Percentiles rank a stretch among this genome's conserved stretches.
Evolutionary conservation across 2,113 vertebrate genomes (phyloP).

Genomic region (Salvelinus fontinalis): DNA sequence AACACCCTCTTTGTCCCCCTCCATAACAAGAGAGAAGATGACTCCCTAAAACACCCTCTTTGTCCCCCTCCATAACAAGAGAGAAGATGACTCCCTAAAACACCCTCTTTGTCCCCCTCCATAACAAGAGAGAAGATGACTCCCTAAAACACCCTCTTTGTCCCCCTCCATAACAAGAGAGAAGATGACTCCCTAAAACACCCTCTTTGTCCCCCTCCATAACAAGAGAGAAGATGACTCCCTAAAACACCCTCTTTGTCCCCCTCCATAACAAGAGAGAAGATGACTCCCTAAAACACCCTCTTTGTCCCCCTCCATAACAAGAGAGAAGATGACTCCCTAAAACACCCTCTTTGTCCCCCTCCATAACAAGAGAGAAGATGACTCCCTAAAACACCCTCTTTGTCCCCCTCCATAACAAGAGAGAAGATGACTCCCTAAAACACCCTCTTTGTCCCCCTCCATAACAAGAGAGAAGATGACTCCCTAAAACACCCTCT

Average conservation of each 20-base stretch:
- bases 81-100: constrained; percentile 41
- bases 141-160: constrained; percentile 41
- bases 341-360: constrained; percentile 45
- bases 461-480: constrained; percentile 51
- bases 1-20: constrained; percentile 44
- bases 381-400: constrained; percentile 30
- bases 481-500: constrained; percentile 32
- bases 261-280: constrained; percentile 51
- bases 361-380: constrained; percentile 51
- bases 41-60: constrained; percentile 43
- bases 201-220: constrained; percentile 47
- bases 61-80: constrained; percentile 52
- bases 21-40: constrained; percentile 50
- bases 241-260: constrained; percentile 46
- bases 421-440: constrained; percentile 48
- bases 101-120: constrained; percentile 47
- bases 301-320: constrained; percentile 49
- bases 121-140: constrained; percentile 50
- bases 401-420: constrained; percentile 52
- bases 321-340: constrained; percentile 50
- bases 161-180: constrained; percentile 53
- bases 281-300: constrained; percentile 32
- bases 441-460: constrained; percentile 44
- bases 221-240: constrained; percentile 52
- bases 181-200: constrained; percentile 32